Conservation (phyloP, 2,888 invertebrate species). For the Alloplasta piceator region DNA sequence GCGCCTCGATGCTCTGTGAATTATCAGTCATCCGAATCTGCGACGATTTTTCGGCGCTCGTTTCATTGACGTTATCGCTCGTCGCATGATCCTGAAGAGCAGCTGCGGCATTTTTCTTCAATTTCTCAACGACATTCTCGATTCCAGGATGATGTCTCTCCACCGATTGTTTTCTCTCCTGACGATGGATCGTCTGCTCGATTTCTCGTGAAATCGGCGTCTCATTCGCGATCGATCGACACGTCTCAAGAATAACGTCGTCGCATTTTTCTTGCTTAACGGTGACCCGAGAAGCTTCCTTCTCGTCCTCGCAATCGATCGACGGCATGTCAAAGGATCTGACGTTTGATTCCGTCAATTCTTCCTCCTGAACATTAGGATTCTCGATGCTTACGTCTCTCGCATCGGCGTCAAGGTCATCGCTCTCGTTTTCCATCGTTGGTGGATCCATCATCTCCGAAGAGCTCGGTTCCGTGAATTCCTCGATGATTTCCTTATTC, state of each 20-base stretch:
- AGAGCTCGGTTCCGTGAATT: constrained; percentile 10
- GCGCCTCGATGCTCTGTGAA: constrained; percentile 33
- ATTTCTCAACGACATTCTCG: constrained; percentile 80
- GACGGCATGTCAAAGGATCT: constrained; percentile 80
- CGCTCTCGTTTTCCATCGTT: constrained; percentile 13
- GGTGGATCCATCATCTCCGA: constrained; percentile 30
- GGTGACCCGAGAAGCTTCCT: constrained; percentile 66
- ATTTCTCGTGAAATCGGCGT: constrained; percentile 28
- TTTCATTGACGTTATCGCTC: neutral
- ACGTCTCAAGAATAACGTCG: constrained; percentile 25
- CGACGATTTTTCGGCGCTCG: constrained; percentile 60
- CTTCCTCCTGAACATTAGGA: constrained; percentile 31
- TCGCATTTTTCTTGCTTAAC: constrained; percentile 74
- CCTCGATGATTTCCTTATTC: constrained; percentile 8
- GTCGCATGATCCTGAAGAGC: constrained; percentile 63
- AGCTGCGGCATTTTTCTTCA: constrained; percentile 80
- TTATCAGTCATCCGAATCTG: constrained; percentile 30
- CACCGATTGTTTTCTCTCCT: constrained; percentile 67
- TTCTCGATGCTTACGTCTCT: constrained; percentile 18
- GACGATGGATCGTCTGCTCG: constrained; percentile 52
- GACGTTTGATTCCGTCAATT: constrained; percentile 68
- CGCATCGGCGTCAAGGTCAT: neutral
- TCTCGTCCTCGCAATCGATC: constrained; percentile 79
- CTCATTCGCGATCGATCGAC: constrained; percentile 44
- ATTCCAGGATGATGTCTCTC: constrained; percentile 78